phyloP scores from a whole-genome alignment of 1,140 invertebrate genomes.

The Phortica variegata region DNA sequence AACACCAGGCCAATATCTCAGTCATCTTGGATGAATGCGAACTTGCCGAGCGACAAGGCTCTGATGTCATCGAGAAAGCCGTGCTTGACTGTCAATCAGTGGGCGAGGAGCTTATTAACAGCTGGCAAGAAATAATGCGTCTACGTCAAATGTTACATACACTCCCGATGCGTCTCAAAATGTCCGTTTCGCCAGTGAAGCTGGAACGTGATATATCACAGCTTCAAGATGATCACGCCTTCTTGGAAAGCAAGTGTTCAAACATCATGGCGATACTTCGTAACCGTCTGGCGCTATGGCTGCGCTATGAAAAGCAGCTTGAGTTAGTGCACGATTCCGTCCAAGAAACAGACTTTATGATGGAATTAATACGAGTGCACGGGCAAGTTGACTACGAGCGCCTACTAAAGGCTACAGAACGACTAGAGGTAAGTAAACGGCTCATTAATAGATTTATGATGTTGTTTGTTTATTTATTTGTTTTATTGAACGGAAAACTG shows the following conservation, averaged over 20 bases:
- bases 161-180: conserved; percentile 68
- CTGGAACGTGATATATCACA: conserved; percentile 73
- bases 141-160: conserved; percentile 74
- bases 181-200: conserved; percentile 72
- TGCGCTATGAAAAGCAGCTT: conserved; percentile 71
- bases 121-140: conserved; percentile 74
- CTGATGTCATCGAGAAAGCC: conserved; percentile 70
- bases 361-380: conserved; percentile 76
- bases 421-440: conserved; percentile 77
- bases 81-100: conserved; percentile 68
- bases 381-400: conserved; percentile 79
- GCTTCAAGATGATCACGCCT: conserved; percentile 70
- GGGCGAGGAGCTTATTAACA: conserved; percentile 64
- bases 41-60: conserved; percentile 67
- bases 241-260: conserved; percentile 68
- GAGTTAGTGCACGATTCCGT: conserved; percentile 77
- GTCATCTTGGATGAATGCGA: conserved; percentile 71
- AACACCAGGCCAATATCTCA: conserved; percentile 66
- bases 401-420: conserved; percentile 75
- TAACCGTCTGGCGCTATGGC: conserved; percentile 69
- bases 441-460: too few species aligned
- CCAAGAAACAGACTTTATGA: conserved; percentile 81
- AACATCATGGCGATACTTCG: conserved; percentile 66
- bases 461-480: too few species aligned
- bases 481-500: too few species aligned